Base-by-base conservation (phyloP, 2,797 vertebrate species). In the Eulemur rubriventer region DNA sequence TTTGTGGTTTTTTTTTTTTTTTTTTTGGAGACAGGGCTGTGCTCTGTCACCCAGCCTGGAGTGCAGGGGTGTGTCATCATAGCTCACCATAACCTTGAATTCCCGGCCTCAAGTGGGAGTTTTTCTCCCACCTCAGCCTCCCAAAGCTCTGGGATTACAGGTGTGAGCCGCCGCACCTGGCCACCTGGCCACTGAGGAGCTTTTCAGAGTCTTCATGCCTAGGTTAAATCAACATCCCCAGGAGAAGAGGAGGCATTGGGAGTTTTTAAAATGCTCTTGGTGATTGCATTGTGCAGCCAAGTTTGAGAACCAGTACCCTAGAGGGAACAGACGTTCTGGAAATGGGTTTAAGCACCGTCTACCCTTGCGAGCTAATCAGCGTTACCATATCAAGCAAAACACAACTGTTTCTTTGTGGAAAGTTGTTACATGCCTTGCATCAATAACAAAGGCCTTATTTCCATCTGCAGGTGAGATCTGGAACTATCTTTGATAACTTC, bases 401-500 rank as follows among this genome's bases (percentile, higher is more conserved):
- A 63, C 28, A 28, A 3, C 24, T 16, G 18, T 28, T 26, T n/a
- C 33, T 89, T 67, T 43, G 24, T 69, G 26, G 22, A 48, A 76
- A 46, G 55, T 63, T 69, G 70, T 48, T 18, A 4, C 52, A 35
- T 28, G 38, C 28, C 10, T 89, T 18, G 61, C 46, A 43, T 65
- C 88, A 52, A 52, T 52, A 52, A 78, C 13, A 2, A 65, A 43
- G 38, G 24, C 35, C 92, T 85, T 11, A 22, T 1, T 92, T 93
- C 30, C 13, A 46, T 88, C 63, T 48, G 9, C 96, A 99, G 99
- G 99, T 99, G 69, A 99, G 99, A 98, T 99, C 99, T 22, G 99
- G 99, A 63, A 99, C 99, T 52, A 98, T 99, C 96, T 99, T 99
- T 43, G 99, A 99, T 96, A 99, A 99, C 97, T 99, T 99, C 97